These are phyloP conservation scores for Dryocosmus kuriphilus DNA, from an alignment of 2,888 invertebrate genomes.

Conservation along the genomic window DNA sequence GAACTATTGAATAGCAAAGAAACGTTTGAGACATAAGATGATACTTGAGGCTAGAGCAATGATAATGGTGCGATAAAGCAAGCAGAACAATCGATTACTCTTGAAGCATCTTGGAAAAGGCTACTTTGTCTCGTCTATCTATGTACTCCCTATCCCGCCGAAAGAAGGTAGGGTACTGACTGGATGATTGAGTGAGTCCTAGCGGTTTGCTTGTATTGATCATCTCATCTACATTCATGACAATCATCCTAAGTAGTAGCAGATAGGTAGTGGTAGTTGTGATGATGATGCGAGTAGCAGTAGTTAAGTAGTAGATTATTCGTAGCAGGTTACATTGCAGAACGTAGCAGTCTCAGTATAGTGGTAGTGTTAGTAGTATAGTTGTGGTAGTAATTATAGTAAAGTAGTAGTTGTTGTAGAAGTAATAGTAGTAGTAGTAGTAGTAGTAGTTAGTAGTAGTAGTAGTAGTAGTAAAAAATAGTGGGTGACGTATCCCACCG, in stretches of 20 bases:
- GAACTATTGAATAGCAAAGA: slow-evolving; percentile 19
- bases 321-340: slow-evolving; percentile 75
- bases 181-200: slow-evolving; percentile 77
- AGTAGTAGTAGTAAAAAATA: slow-evolving; percentile 57
- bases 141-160: slow-evolving; percentile 77
- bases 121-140: slow-evolving; percentile 64
- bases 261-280: slow-evolving; percentile 69
- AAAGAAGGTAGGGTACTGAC: slow-evolving; percentile 76
- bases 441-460: slow-evolving; percentile 54
- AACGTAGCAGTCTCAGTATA: slow-evolving; percentile 61
- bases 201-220: slow-evolving; percentile 76
- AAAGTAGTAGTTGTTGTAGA: slow-evolving; percentile 43
- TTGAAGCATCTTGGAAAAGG: slow-evolving; percentile 41
- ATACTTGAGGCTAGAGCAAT: slow-evolving; percentile 35
- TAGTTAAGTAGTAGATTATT: slow-evolving; percentile 68
- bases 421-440: slow-evolving; percentile 59
- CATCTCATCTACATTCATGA: slow-evolving; percentile 73
- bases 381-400: slow-evolving; percentile 63
- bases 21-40: slow-evolving; percentile 12
- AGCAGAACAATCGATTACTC: slow-evolving; percentile 38
- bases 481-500: slow-evolving; percentile 61
- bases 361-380: slow-evolving; percentile 68
- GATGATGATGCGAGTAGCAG: slow-evolving; percentile 67
- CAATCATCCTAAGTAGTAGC: slow-evolving; percentile 76
- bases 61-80: slow-evolving; percentile 41